Conservation (phyloP, 2,113 vertebrate species). For the Raja brachyura region DNA sequence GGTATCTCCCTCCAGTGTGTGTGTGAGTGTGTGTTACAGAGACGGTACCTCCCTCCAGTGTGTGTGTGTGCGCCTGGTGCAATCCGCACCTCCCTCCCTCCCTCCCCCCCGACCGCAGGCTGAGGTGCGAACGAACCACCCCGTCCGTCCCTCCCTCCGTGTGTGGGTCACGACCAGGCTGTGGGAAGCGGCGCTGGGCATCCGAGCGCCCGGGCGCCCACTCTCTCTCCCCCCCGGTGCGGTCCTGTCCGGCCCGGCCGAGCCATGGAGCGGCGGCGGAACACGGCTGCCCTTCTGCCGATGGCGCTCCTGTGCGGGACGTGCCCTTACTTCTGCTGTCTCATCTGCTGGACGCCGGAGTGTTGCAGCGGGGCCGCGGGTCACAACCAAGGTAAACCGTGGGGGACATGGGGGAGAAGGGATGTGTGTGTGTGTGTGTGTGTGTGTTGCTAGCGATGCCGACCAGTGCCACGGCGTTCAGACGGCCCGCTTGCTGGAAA, state of each 20-base stretch:
- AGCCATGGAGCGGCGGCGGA: constrained; percentile 11
- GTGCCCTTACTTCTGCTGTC: not conserved
- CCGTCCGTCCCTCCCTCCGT: not conserved
- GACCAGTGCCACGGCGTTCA: too few species aligned
- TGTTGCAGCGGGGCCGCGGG: not conserved
- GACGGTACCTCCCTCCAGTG: too few species aligned
- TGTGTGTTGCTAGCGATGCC: too few species aligned
- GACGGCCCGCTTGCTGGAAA: too few species aligned
- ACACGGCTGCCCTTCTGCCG: not conserved
- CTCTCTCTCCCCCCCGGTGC: not conserved
- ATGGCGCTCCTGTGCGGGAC: not conserved
- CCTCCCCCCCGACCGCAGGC: not conserved
- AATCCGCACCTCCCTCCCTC: not conserved
- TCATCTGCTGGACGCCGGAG: constrained; percentile 15
- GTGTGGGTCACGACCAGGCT: not conserved
- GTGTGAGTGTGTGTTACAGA: not conserved
- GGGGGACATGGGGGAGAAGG: not conserved
- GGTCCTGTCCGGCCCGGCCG: not conserved
- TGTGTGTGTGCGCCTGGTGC: not conserved
- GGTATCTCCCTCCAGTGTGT: not conserved
- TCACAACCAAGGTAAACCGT: constrained; percentile 22
- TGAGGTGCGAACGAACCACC: not conserved
- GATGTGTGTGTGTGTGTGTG: too few species aligned
- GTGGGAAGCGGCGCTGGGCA: not conserved
- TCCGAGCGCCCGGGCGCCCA: not conserved